Percentiles rank a stretch among this genome's conserved stretches.
Evolutionary conservation across 1,140 invertebrate species (phyloP).

Genomic region (Drosophila tropicalis): DNA sequence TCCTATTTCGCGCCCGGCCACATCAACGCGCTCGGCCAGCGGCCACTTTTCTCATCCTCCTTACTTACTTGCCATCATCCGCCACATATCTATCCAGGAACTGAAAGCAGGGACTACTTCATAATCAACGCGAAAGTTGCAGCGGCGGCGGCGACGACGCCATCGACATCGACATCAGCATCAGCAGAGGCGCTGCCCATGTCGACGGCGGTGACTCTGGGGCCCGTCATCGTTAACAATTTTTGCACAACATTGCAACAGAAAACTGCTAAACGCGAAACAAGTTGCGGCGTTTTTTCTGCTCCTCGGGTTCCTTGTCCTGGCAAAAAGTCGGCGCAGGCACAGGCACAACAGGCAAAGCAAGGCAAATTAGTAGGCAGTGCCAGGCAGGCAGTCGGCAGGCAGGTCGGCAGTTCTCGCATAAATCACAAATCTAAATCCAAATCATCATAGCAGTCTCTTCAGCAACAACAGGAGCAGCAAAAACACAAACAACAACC

Average conservation of each 20-base stretch:
- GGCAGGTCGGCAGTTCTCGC: constrained; percentile 68
- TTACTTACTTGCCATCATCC: neutral
- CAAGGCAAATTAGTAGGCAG: constrained; percentile 64
- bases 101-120: constrained; percentile 28
- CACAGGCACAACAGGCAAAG: constrained; percentile 44
- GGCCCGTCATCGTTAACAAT: constrained; percentile 77
- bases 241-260: constrained; percentile 82
- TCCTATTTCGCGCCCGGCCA: constrained; percentile 41
- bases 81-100: constrained; percentile 15
- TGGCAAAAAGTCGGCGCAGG: constrained; percentile 41
- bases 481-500: constrained; percentile 25
- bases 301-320: constrained; percentile 70
- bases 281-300: constrained; percentile 83
- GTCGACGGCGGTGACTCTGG: constrained; percentile 46
- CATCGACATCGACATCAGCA: constrained; percentile 33
- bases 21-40: constrained; percentile 18
- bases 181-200: constrained; percentile 53
- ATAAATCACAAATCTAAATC: constrained; percentile 66
- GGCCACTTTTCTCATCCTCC: constrained; percentile 44
- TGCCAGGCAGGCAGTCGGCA: constrained; percentile 68
- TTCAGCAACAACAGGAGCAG: neutral
- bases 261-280: constrained; percentile 83
- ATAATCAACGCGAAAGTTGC: constrained; percentile 68
- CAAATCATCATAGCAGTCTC: neutral
- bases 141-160: constrained; percentile 47